These are phyloP conservation scores for Scaptomyza flava DNA, from an alignment of 2,888 invertebrate species.

Conservation along the genomic window DNA sequence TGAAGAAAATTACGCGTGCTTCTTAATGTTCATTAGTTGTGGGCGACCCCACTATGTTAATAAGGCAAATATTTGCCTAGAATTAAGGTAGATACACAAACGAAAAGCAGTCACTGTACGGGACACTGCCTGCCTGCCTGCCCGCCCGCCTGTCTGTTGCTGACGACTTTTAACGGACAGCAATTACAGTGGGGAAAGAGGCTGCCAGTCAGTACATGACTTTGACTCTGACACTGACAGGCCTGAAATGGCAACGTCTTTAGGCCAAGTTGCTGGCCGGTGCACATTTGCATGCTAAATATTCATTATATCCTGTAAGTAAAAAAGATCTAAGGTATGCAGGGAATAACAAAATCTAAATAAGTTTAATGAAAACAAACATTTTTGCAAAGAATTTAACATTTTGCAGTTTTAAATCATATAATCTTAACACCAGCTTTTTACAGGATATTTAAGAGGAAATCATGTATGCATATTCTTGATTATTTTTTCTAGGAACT, in stretches of 20 bases:
- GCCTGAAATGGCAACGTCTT: conserved; percentile 31
- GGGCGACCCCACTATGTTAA: conserved; percentile 50
- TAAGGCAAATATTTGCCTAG: conserved; percentile 71
- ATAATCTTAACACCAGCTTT: background rate
- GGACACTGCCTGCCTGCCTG: conserved; percentile 10
- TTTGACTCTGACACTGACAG: conserved; percentile 38
- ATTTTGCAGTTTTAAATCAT: too few relatives aligned
- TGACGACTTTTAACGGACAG: conserved; percentile 24
- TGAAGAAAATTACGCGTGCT: conserved; percentile 40
- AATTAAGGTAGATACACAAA: conserved; percentile 47
- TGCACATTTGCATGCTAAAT: conserved; percentile 47
- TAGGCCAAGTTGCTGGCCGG: conserved; percentile 38
- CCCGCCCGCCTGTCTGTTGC: conserved; percentile 17
- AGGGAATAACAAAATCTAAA: background rate
- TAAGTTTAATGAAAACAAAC: background rate
- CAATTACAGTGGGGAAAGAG: conserved; percentile 38
- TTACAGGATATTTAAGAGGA: conserved; percentile 11
- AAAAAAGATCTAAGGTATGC: background rate
- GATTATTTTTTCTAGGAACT: background rate
- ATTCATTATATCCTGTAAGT: conserved; percentile 32
- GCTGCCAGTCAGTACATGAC: conserved; percentile 36
- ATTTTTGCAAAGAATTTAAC: background rate
- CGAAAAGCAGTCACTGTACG: conserved; percentile 32
- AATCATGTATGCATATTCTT: background rate
- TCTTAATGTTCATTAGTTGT: conserved; percentile 35